These are phyloP conservation scores for Hystrix brachyura DNA, from an alignment of 2,113 vertebrate species.

Conservation along the genomic window DNA sequence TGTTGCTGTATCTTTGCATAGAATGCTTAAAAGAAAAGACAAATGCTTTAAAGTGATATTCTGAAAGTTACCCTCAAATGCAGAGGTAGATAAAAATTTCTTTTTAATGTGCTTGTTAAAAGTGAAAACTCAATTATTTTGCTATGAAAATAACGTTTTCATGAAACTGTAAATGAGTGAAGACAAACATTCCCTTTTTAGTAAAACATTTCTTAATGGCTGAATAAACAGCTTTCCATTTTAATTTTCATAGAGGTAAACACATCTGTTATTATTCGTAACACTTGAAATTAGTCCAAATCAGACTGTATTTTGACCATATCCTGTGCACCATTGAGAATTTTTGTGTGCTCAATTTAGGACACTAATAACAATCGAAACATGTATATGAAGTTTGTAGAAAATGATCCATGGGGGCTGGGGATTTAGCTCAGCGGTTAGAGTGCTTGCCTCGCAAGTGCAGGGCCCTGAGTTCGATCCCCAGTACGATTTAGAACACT, in stretches of 20 bases:
- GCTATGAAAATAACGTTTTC: background rate
- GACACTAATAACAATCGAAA: background rate
- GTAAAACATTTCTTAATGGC: background rate
- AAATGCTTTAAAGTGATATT: background rate
- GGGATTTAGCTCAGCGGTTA: too few relatives aligned
- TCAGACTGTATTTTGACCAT: background rate
- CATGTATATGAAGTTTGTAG: background rate
- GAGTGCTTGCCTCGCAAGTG: too few relatives aligned
- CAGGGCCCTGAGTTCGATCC: too few relatives aligned
- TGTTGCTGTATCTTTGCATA: background rate
- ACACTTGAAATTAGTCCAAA: background rate
- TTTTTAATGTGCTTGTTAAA: conserved; percentile 41
- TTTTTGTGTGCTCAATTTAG: background rate
- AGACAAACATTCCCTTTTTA: background rate
- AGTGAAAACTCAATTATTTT: background rate
- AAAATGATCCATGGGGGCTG: background rate
- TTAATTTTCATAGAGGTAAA: conserved; percentile 28
- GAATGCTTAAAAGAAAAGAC: background rate
- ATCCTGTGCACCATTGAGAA: background rate
- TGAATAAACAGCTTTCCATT: conserved; percentile 5
- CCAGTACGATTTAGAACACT: background rate
- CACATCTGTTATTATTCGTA: background rate
- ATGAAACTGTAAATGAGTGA: background rate
- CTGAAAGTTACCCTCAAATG: background rate
- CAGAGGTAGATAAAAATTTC: background rate